Conservation (phyloP, 2,797 vertebrate genomes). For the Miichthys miiuy region DNA sequence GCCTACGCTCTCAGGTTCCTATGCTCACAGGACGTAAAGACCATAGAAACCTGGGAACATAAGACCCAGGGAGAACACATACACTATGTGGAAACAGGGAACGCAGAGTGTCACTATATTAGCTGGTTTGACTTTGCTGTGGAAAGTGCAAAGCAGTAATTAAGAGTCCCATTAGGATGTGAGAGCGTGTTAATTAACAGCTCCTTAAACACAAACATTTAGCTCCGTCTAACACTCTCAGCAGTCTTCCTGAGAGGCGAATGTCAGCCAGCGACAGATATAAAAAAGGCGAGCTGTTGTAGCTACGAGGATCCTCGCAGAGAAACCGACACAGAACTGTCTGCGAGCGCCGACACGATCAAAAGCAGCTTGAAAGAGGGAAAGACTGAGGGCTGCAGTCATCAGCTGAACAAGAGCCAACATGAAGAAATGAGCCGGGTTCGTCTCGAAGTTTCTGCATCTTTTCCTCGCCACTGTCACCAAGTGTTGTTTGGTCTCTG, state of each 20-base stretch:
- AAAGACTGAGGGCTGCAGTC: background rate
- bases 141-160: conserved; percentile 12
- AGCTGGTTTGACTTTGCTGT: background rate
- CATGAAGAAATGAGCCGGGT: too few relatives aligned
- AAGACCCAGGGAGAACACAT: too few relatives aligned
- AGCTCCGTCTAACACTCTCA: background rate
- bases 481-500: too few relatives aligned
- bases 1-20: too few relatives aligned
- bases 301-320: background rate
- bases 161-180: conserved; percentile 13
- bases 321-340: conserved; percentile 1
- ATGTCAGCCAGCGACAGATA: background rate
- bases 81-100: too few relatives aligned
- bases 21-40: too few relatives aligned
- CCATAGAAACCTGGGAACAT: too few relatives aligned
- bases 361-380: background rate
- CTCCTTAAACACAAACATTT: conserved; percentile 11
- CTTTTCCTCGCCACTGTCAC: too few relatives aligned
- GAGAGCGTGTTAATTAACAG: conserved; percentile 1
- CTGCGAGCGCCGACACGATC: background rate
- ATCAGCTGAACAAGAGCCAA: too few relatives aligned
- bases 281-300: background rate
- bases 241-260: background rate
- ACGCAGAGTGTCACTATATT: background rate
- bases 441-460: too few relatives aligned